Evolutionary conservation across 2,797 vertebrate genomes (phyloP).

Genomic region (Sorex maritimensis): DNA sequence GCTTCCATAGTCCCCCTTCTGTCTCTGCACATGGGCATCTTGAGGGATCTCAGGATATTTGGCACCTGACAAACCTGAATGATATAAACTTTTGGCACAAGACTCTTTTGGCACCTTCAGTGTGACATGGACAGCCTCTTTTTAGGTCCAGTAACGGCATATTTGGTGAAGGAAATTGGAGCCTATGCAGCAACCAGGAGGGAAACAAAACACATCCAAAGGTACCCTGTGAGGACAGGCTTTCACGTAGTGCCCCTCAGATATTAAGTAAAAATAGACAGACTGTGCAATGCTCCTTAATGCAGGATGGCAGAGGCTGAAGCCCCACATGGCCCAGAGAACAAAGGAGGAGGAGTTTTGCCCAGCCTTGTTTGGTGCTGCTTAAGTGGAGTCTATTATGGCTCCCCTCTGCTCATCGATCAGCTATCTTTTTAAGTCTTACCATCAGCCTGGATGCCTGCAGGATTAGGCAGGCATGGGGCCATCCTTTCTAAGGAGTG

Average conservation of each 20-base stretch:
- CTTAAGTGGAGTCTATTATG: slow-evolving; percentile 11
- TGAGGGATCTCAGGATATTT: background rate
- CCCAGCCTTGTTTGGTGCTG: background rate
- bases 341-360: background rate
- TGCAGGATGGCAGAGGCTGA: slow-evolving; percentile 51
- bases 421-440: slow-evolving; percentile 4
- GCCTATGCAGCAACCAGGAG: background rate
- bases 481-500: background rate
- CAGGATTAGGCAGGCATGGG: background rate
- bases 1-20: background rate
- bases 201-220: background rate
- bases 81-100: background rate
- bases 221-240: background rate
- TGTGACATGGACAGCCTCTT: background rate
- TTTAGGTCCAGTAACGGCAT: background rate
- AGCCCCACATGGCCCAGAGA: background rate
- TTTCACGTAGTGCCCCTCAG: slow-evolving; percentile 7
- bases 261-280: slow-evolving; percentile 66
- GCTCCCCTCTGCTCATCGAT: background rate
- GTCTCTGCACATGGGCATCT: slow-evolving; percentile 12
- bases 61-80: background rate
- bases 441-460: background rate
- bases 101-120: background rate
- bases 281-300: slow-evolving; percentile 51
- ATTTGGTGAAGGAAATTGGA: background rate